Evolutionary conservation across 30 jellyfish, hydroid and myxozoan species (phyloP).

Genomic region (Hydra vulgaris): DNA sequence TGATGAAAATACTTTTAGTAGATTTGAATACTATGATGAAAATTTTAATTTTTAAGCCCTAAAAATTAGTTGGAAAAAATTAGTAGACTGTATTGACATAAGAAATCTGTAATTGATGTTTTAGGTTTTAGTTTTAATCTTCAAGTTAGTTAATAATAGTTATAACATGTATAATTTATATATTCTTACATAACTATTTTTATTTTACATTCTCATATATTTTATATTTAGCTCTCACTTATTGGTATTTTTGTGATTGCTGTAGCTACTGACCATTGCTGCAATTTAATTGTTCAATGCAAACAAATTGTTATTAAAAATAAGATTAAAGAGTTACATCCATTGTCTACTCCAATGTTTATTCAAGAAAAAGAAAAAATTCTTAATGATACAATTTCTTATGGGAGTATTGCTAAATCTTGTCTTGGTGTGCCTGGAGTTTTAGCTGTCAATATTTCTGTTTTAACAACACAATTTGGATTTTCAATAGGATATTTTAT

Average conservation of each 20-base stretch:
- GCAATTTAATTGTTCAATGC: slow-evolving; percentile 78
- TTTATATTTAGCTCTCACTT: slow-evolving; percentile 53
- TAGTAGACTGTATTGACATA: too few relatives aligned
- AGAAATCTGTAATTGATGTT: too few relatives aligned
- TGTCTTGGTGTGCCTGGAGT: slow-evolving; percentile 80
- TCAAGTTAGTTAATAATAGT: too few relatives aligned
- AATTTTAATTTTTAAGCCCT: too few relatives aligned
- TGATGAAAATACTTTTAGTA: too few relatives aligned
- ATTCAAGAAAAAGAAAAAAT: slow-evolving; percentile 23
- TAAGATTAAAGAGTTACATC: slow-evolving; percentile 23
- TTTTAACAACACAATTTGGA: slow-evolving; percentile 83
- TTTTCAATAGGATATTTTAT: slow-evolving; percentile 81
- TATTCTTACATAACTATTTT: neutral
- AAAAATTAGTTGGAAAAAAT: too few relatives aligned
- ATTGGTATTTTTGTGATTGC: slow-evolving; percentile 72
- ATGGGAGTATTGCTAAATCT: slow-evolving; percentile 73
- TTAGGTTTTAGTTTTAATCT: too few relatives aligned
- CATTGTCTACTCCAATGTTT: slow-evolving; percentile 40
- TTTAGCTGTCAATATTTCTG: slow-evolving; percentile 67
- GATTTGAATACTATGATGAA: too few relatives aligned
- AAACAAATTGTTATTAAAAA: slow-evolving; percentile 40
- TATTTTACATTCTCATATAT: neutral
- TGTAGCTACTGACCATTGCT: slow-evolving; percentile 88
- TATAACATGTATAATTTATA: too few relatives aligned
- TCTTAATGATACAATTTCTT: slow-evolving; percentile 69